These are phyloP conservation scores for Dipodomys spectabilis DNA, from an alignment of 2,113 vertebrate genomes.

Conservation along the genomic window DNA sequence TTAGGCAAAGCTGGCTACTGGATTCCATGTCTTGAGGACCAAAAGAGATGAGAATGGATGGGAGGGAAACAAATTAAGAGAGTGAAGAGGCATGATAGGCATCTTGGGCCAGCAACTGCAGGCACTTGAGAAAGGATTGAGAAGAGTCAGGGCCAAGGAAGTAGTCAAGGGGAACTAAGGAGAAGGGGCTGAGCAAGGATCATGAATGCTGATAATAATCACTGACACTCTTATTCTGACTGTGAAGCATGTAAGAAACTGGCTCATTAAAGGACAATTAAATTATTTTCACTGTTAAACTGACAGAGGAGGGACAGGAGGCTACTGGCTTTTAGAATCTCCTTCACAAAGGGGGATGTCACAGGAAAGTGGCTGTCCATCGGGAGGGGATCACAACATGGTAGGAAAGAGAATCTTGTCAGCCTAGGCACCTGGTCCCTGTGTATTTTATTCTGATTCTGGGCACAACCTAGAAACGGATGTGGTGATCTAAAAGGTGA, in stretches of 20 bases:
- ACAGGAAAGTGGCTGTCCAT: fast-evolving
- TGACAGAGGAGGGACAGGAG: not conserved
- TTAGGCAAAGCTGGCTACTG: too few relatives aligned
- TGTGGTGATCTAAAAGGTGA: not conserved
- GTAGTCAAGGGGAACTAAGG: not conserved
- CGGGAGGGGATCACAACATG: fast-evolving
- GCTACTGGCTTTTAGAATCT: not conserved
- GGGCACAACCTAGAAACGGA: fast-evolving
- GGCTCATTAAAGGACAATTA: constrained; percentile 56
- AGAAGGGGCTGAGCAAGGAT: not conserved
- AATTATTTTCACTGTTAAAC: constrained; percentile 64
- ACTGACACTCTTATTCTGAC: constrained; percentile 34
- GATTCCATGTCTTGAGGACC: not conserved
- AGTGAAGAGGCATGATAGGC: not conserved
- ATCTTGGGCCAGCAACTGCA: not conserved
- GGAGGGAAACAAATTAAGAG: not conserved
- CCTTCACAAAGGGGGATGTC: not conserved
- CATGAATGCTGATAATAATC: not conserved
- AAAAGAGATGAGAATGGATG: not conserved
- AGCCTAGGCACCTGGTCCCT: fast-evolving
- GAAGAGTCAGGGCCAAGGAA: too few relatives aligned
- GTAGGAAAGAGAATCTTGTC: too few relatives aligned
- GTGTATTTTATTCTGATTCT: not conserved
- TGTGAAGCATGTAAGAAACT: not conserved
- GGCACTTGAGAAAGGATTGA: not conserved